Base-by-base conservation (phyloP, 1,140 invertebrate species). In the Ooceraea biroi region DNA sequence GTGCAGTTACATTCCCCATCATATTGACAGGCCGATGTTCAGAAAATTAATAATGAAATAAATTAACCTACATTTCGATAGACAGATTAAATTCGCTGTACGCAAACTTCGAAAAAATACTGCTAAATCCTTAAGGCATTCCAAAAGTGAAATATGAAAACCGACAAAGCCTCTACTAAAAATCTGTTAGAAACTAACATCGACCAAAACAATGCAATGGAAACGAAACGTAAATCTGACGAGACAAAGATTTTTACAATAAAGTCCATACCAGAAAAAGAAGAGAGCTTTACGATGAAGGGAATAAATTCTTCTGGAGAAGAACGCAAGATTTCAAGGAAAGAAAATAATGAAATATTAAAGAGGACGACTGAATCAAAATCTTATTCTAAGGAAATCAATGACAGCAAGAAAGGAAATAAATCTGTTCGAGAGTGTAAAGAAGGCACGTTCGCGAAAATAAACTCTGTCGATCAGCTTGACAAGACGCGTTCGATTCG, bases 61-160 rank as follows among this genome's bases (percentile, higher is more conserved):
- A 66, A 52, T 66, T 77, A 77, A 77, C 60, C 44, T 61, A 74
- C 17, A 4, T 57, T 66, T 52, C 12, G 19, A 22, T n/a, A n/a
- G 4, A 19, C 36, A 78, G 17, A 68, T 69, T 55, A 69, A 78
- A 55, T 69, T 69, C 12, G 17, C 12, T 1, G 63, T 14, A n/a
- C 17, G 41, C 0, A 19, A 44, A 55, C 52, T 57, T 41, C 48
- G 50, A 57, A 36, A 14, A 69, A 44, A 19, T 50, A n/a, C 14
- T 17, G n/a, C 55, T 55, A 69, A 78, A 78, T 52, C 25, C 65
- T 66, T 77, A 77, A 30, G 22, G 27, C 14, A 3, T 41, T 41
- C 61, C n/a, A 17, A 19, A 78, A 17, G 1, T 17, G 22, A 68
- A n/a, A 10, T n/a, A 78, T 57, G 50, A 17, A 55, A 30, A 69